Evolutionary conservation across 2,113 vertebrate species (phyloP).

Genomic region (Myotis davidii): DNA sequence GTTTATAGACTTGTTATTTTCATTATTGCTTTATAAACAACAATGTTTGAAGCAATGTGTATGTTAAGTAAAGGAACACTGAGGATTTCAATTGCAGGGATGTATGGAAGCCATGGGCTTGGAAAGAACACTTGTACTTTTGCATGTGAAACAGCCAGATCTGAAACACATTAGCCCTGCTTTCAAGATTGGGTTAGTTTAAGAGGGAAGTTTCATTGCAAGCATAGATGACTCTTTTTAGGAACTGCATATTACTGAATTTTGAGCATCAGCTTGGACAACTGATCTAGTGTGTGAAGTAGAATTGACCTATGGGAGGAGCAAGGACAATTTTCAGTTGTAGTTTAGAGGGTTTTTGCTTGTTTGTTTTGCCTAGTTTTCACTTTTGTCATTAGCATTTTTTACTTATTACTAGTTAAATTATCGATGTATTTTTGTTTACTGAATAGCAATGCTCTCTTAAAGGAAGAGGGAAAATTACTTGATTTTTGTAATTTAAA

Average conservation of each 20-base stretch:
- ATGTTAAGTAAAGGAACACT: conserved; percentile 44
- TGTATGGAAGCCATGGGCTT: conserved; percentile 21
- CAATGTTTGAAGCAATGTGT: conserved; percentile 61
- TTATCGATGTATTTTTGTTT: not conserved
- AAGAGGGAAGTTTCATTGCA: not conserved
- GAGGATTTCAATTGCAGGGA: conserved; percentile 37
- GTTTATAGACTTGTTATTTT: conserved; percentile 83
- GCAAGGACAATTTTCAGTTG: not conserved
- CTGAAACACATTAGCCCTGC: not conserved
- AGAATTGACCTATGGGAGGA: not conserved
- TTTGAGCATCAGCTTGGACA: not conserved
- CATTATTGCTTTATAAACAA: conserved; percentile 79
- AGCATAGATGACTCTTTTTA: not conserved
- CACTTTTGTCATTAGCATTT: not conserved
- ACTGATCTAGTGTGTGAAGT: not conserved
- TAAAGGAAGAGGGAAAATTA: not conserved
- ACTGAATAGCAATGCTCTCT: not conserved
- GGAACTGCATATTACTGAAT: no score
- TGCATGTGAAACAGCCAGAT: not conserved
- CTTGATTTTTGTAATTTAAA: not conserved
- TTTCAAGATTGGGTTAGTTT: not conserved
- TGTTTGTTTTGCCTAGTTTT: not conserved
- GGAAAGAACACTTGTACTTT: not conserved
- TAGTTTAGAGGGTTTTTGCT: not conserved
- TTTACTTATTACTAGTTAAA: not conserved